These are phyloP conservation scores for Pseudeuparius sepicola DNA, from an alignment of 2,888 invertebrate genomes.

Conservation along the genomic window DNA sequence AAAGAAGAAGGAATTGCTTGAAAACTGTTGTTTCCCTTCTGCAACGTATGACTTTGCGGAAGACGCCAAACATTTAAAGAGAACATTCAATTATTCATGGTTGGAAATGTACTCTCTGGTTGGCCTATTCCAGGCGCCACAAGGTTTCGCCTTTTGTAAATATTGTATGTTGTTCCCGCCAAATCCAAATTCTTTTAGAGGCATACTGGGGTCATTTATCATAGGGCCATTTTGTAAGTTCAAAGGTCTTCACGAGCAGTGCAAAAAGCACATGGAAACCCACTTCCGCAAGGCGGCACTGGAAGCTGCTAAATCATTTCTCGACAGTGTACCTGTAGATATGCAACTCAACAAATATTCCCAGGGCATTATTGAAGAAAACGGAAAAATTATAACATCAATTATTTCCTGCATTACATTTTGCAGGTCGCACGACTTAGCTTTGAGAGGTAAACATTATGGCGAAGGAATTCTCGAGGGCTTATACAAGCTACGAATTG, in stretches of 20 bases:
- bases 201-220: conserved; percentile 25
- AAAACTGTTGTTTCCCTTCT: conserved; percentile 19
- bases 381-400: conserved; percentile 22
- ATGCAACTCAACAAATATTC: conserved; percentile 20
- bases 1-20: conserved; percentile 18
- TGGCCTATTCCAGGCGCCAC: conserved; percentile 17
- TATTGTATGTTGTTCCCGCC: conserved; percentile 12
- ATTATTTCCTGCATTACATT: conserved; percentile 24
- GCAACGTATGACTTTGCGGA: conserved; percentile 12
- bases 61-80: conserved; percentile 22
- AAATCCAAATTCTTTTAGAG: conserved; percentile 16
- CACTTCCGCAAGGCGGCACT: conserved; percentile 20
- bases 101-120: conserved; percentile 21
- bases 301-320: conserved; percentile 26
- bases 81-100: conserved; percentile 22
- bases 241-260: conserved; percentile 17
- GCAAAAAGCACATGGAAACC: conserved; percentile 18
- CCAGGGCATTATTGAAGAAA: conserved; percentile 21
- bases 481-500: conserved; percentile 24
- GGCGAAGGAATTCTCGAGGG: conserved; percentile 24
- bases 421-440: conserved; percentile 16
- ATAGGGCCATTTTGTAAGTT: conserved; percentile 21
- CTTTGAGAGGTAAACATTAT: conserved; percentile 19
- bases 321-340: conserved; percentile 18
- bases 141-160: conserved; percentile 17